Base-by-base conservation (phyloP, 64 coral and sea anemone species). In the Montipora efflorescens region DNA sequence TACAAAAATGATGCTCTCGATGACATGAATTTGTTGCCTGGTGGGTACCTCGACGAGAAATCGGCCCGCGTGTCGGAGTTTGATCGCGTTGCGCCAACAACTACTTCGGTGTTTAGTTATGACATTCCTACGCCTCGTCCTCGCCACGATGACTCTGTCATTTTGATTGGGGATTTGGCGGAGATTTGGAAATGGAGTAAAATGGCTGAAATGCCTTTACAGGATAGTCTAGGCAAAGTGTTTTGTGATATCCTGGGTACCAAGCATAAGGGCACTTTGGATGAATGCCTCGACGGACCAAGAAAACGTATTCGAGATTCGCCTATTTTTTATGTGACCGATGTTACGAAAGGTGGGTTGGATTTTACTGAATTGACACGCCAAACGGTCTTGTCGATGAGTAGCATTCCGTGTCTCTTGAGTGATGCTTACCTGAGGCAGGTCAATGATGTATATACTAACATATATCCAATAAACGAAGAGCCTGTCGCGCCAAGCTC, bases 161-260 rank as follows among this genome's bases (percentile, higher is more conserved):
- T 76, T 46, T 7, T 76, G 7, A 76, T 36, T 8, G 74, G 74
- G 7, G 74, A 76, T 13, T 9, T 46, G 25, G 74, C 74, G 5
- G 7, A 46, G 2, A 7, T 76, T 7, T 76, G 74, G 74, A 1
- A 46, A 9, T 76, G 23, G 23, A 45, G 7, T 46, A 7, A 36
- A 7, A 45, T 76, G 74, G 74, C 74, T 13, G 25, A 76, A 13
- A 76, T 76, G 74, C 74, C 74, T 14, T 76, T 76, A 36, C 74
- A 76, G 25, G 23, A 76, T 2, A 76, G 74, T 10, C 4, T 76
- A 10, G 8, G 0, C 4, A 36, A 76, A 12, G 74, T 76, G 2
- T 76, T 76, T 76, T 76, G 74, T 36, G 36, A 46, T 46, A 9
- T 9, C 8, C 44, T 76, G 4, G 74, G 74, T 46, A 36, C 36